Percentiles rank a stretch among this genome's conserved stretches.
These are phyloP conservation scores for Drosophila santomea DNA, from an alignment of 1,140 invertebrate genomes.

Conservation along the genomic window DNA sequence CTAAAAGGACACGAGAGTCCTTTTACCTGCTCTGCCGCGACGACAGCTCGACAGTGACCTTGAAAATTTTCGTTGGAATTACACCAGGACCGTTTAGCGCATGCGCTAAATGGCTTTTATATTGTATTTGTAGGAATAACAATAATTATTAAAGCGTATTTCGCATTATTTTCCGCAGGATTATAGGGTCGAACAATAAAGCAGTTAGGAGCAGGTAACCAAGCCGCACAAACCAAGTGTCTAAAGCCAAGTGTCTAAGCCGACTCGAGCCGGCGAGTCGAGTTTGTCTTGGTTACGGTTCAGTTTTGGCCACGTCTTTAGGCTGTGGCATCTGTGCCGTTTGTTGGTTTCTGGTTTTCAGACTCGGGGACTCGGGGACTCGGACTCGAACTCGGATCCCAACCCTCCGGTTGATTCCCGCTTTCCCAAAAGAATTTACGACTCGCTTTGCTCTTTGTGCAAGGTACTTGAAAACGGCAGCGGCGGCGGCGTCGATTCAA, in stretches of 20 bases:
- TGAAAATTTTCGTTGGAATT: slow-evolving; percentile 78
- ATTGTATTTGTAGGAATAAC: slow-evolving; percentile 81
- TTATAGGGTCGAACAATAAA: slow-evolving; percentile 74
- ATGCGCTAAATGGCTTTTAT: slow-evolving; percentile 82
- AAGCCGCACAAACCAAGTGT: slow-evolving; percentile 49
- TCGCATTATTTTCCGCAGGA: slow-evolving; percentile 83
- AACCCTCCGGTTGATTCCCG: slow-evolving; percentile 12
- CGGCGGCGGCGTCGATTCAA: slow-evolving; percentile 57
- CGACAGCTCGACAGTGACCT: slow-evolving; percentile 73
- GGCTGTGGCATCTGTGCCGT: slow-evolving; percentile 40
- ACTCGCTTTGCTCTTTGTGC: slow-evolving; percentile 48
- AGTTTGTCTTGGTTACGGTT: slow-evolving; percentile 36
- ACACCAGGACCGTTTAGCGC: slow-evolving; percentile 76
- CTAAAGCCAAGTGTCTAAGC: slow-evolving; percentile 79
- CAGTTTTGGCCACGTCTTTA: slow-evolving; percentile 22
- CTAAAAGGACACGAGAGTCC: slow-evolving; percentile 52
- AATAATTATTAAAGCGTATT: slow-evolving; percentile 83
- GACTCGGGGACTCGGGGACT: background rate
- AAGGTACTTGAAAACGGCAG: slow-evolving; percentile 52
- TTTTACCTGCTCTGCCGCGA: slow-evolving; percentile 57
- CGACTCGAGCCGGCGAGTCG: slow-evolving; percentile 25
- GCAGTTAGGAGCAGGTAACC: slow-evolving; percentile 36
- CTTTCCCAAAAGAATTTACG: slow-evolving; percentile 65
- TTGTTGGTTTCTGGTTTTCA: slow-evolving; percentile 3
- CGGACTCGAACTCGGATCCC: background rate